Evolutionary conservation across 2,888 invertebrate genomes (phyloP), one percentile per base, ranked within the genome.

Genomic region (Stomorhina lunata): DNA sequence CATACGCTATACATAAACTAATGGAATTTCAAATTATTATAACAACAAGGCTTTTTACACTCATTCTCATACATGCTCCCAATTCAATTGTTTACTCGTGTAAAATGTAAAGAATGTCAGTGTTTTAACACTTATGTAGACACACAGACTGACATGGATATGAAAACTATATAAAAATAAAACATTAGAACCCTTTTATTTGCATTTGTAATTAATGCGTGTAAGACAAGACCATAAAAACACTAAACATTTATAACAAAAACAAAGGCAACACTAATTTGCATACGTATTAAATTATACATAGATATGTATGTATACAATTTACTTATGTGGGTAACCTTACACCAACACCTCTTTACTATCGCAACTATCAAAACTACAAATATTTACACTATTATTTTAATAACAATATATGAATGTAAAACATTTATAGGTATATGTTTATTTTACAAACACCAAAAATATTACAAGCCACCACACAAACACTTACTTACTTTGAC

Each of bases 121-220:
- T 45, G 55, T 65, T 57, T 45, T 48, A 48, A 37, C 25, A 57
- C 25, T 48, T 27, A 45, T 59, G 50, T 17, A 55, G 1, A 29
- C 40, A 40, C 15, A 40, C 2, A 40, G 7, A 0, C 2, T 12
- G 25, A 59, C 20, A 43, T 29, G 59, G 10, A 40, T 53, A 69
- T 32, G 34, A 40, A 29, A 61, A 43, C 50, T 80, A 34, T 65
- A 37, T 29, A 40, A 65, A 69, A 55, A 43, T 65, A 12, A 66
- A 82, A 82, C 82, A 82, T 45, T 79, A 75, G 65, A 79, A 75
- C 75, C 82, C 79, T 82, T 82, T 82, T 79, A 82, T 82, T 82
- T 78, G 75, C 75, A 79, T 82, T 82, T 79, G 75, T 79, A 78
- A 75, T 82, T 82, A 82, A 82, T 75, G 65, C 82, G 66, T 82